phyloP scores from a whole-genome alignment of 2,113 vertebrate genomes.

The Pristiophorus japonicus region DNA sequence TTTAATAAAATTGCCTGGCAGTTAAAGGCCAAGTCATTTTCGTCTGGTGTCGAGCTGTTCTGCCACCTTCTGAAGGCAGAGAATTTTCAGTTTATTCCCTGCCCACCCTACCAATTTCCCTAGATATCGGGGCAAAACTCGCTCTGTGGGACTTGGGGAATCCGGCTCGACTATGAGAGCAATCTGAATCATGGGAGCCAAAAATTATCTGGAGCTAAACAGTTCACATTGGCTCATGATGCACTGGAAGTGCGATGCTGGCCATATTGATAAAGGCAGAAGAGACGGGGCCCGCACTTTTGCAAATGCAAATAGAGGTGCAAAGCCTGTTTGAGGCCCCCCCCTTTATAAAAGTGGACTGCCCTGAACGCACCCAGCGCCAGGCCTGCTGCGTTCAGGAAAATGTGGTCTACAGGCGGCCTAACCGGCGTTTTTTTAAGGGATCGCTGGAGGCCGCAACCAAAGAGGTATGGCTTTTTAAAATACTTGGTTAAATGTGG shows the following conservation, averaged over 20 bases:
- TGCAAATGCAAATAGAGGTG: background rate
- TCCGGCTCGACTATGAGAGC: background rate
- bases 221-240: background rate
- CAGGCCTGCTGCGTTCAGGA: background rate
- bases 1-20: background rate
- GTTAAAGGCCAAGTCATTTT: background rate
- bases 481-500: background rate
- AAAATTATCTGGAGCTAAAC: background rate
- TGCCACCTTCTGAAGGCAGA: background rate
- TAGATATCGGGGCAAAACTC: background rate
- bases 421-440: background rate
- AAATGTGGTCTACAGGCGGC: background rate
- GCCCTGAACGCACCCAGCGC: background rate
- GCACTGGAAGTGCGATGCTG: background rate
- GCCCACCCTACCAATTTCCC: background rate
- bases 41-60: background rate
- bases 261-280: background rate
- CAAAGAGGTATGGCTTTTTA: background rate
- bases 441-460: background rate
- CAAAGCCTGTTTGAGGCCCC: background rate
- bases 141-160: background rate
- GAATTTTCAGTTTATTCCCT: background rate
- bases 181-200: background rate
- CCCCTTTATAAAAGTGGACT: background rate
- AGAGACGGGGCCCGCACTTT: background rate